A percentile compares a stretch with the other conserved stretches of the same genome.
These are phyloP conservation scores for Platycheirus albimanus DNA, from an alignment of 2,888 invertebrate genomes.

Conservation along the genomic window DNA sequence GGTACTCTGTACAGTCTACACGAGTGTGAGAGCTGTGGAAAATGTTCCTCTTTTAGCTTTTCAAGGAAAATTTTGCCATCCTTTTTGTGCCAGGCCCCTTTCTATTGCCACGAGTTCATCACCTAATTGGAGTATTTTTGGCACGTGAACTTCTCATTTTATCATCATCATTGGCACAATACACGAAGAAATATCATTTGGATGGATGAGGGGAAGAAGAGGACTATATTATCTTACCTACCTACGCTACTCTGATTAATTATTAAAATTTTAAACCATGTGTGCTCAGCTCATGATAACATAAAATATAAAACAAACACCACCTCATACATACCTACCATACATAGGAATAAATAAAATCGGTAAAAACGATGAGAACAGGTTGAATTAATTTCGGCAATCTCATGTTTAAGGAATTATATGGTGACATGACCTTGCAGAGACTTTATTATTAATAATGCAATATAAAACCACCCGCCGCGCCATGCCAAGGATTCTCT, in stretches of 20 bases:
- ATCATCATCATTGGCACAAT: conserved; percentile 13
- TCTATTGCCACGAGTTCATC: conserved; percentile 23
- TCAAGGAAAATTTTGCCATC: conserved; percentile 2
- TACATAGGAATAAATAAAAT: too few relatives aligned
- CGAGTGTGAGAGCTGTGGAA: conserved; percentile 3
- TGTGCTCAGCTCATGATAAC: conserved; percentile 21
- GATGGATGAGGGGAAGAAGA: too few relatives aligned
- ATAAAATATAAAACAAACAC: conserved; percentile 6
- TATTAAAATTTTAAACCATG: conserved; percentile 59
- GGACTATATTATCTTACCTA: too few relatives aligned
- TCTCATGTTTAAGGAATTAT: conserved; percentile 30
- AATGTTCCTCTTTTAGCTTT: conserved; percentile 38
- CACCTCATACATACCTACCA: neutral
- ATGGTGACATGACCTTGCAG: conserved; percentile 42
- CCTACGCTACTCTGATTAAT: conserved; percentile 24
- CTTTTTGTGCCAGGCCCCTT: neutral
- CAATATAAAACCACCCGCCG: conserved; percentile 34
- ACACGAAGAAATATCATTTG: neutral
- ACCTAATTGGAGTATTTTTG: conserved; percentile 42
- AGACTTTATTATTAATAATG: conserved; percentile 65
- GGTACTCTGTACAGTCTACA: too few relatives aligned
- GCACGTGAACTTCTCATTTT: conserved; percentile 36
- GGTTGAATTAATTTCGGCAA: conserved; percentile 60
- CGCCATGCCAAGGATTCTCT: conserved; percentile 31
- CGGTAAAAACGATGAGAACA: conserved; percentile 15